Evolutionary conservation across 2,113 vertebrate species (phyloP).

Genomic region (Otis tarda): DNA sequence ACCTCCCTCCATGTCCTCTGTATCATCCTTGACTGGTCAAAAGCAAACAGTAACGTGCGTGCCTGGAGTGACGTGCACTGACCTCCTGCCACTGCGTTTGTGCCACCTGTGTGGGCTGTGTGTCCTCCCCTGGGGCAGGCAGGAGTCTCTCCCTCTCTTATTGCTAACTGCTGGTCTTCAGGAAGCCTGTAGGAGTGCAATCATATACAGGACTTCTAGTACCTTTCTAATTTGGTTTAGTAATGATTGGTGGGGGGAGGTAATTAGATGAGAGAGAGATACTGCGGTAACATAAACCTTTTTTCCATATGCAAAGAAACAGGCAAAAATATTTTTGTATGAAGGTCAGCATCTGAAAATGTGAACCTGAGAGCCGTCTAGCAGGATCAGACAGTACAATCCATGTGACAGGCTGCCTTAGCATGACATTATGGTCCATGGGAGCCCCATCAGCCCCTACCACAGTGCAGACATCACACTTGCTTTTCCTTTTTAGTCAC

Average conservation of each 20-base stretch:
- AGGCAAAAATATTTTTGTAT: neutral
- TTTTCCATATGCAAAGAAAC: neutral
- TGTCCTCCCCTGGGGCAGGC: neutral
- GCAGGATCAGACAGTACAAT: neutral
- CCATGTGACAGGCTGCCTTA: neutral
- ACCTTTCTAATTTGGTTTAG: neutral
- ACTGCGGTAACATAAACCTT: neutral
- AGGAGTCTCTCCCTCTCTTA: neutral
- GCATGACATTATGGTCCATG: accelerated
- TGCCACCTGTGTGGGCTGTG: neutral
- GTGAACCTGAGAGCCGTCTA: neutral
- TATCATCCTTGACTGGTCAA: neutral
- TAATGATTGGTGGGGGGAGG: too few species aligned
- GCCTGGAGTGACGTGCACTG: neutral
- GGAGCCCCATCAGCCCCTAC: neutral
- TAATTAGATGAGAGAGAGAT: neutral
- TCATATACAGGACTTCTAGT: accelerated
- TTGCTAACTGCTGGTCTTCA: neutral
- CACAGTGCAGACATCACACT: neutral
- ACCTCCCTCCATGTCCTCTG: neutral
- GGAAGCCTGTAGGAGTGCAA: neutral
- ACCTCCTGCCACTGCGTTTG: neutral
- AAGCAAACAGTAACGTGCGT: neutral
- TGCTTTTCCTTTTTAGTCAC: neutral
- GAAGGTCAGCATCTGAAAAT: neutral